Conservation (phyloP, 2,797 vertebrate species). For the Microtus californicus region DNA sequence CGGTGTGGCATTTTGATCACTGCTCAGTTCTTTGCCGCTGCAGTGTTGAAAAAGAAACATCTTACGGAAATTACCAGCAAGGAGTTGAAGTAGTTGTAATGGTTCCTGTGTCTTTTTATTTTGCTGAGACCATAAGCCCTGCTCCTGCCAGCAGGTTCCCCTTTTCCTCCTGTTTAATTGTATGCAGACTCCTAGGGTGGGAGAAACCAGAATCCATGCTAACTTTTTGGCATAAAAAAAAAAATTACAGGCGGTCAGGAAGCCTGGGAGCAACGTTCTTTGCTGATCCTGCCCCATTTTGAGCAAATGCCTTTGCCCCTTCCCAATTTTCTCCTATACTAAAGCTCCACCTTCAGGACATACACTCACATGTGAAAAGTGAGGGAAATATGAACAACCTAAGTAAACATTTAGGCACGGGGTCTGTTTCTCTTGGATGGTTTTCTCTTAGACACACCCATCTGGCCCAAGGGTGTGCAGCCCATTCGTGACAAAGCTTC, state of each 20-base stretch:
- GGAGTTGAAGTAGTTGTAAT: conserved; percentile 44
- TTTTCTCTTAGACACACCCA: neutral
- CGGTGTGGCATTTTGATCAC: conserved; percentile 65
- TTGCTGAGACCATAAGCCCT: neutral
- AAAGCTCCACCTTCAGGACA: conserved; percentile 85
- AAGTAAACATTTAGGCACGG: conserved; percentile 56
- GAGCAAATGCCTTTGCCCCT: conserved; percentile 50
- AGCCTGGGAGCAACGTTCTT: conserved; percentile 1
- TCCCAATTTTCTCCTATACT: conserved; percentile 78
- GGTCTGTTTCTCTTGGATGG: neutral
- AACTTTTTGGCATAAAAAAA: conserved; percentile 72
- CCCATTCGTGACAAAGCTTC: neutral
- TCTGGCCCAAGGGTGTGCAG: neutral
- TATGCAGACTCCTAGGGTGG: conserved; percentile 29
- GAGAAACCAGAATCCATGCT: conserved; percentile 58
- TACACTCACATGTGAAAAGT: conserved; percentile 75
- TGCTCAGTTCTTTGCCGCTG: conserved; percentile 62
- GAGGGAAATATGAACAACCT: conserved; percentile 60
- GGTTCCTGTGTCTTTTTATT: conserved; percentile 16
- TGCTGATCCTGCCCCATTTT: conserved; percentile 68
- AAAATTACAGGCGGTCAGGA: conserved; percentile 41
- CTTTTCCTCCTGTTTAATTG: conserved; percentile 35
- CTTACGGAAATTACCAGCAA: conserved; percentile 61
- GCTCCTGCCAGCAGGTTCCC: neutral
- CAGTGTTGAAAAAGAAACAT: conserved; percentile 55